Base-by-base conservation (phyloP, 35 echinoderm and acorn worm genomes). In the Acanthaster planci region DNA sequence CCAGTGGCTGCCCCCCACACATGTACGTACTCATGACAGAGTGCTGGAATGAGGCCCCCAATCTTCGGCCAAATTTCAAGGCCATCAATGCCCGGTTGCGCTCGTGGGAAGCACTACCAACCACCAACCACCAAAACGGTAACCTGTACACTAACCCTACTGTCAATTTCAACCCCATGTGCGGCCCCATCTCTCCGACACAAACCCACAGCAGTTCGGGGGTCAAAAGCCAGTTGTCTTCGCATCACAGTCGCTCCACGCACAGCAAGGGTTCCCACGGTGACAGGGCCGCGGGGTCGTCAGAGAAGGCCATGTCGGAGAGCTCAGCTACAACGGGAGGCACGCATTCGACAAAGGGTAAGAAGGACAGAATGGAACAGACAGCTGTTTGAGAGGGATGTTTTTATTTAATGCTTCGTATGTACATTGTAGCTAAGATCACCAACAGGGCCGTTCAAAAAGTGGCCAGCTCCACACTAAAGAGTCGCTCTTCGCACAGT, bases 11-110 rank as follows among this genome's bases (percentile, higher is more conserved):
- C 60, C 89, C 92, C 51, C 84, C 92, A 0, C 89, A 91, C 47
- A 90, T 99, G 55, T 99, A 99, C 57, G 96, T 89, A 34, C 92
- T 99, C 58, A 99, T 99, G 96, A 93, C 88, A 44, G 95, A 99
- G 54, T 94, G 96, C 40, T 99, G 96, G 96, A 84, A 88, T 31
- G 92, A 99, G 59, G 85, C 92, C 17, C 96, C 92, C 3, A 77
- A 75, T 52, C 85, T 85, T 15, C 88, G 96, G 51, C 96, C 92
- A 21, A 64, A 51, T 0, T 99, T 99, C 39, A 91, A 99, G 56
- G 81, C 82, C 38, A 86, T 99, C 60, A 77, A 60, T 37, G 51
- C 96, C 3, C 84, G 89, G 37, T 83, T 99, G 5, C 80, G 88
- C 35, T 89, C 96, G 17, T 88, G 89, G 67, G 96, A 99, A 39